These are phyloP conservation scores for Alouatta palliata DNA, from an alignment of 2,113 vertebrate genomes.

Conservation along the genomic window DNA sequence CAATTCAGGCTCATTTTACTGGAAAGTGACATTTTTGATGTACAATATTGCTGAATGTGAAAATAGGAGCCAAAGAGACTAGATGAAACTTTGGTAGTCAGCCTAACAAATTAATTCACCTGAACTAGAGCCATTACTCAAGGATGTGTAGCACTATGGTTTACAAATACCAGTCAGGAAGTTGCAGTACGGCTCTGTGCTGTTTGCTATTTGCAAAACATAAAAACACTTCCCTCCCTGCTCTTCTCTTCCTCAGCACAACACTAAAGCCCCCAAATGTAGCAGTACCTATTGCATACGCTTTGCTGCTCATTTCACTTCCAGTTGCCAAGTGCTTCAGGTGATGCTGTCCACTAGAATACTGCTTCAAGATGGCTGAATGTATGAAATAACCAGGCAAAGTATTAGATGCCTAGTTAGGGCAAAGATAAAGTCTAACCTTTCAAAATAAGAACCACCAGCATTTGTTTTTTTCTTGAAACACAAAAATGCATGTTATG, in stretches of 20 bases:
- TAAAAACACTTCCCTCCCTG: constrained; percentile 60
- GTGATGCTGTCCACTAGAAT: constrained; percentile 69
- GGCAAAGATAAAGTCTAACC: constrained; percentile 76
- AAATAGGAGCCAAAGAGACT: constrained; percentile 79
- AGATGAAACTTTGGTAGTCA: constrained; percentile 85
- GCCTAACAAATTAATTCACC: constrained; percentile 73
- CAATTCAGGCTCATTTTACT: constrained; percentile 76
- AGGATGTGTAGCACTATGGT: background rate
- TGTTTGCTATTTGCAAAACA: constrained; percentile 24
- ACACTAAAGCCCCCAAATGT: background rate
- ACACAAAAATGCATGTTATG: constrained; percentile 58
- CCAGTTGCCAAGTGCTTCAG: constrained; percentile 71
- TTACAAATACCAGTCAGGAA: constrained; percentile 11
- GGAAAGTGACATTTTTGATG: constrained; percentile 78
- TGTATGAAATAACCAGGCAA: background rate
- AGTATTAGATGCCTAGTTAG: background rate
- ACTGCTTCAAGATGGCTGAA: constrained; percentile 38
- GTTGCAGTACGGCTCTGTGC: constrained; percentile 47
- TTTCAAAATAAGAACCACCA: constrained; percentile 77
- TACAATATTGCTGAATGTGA: constrained; percentile 86
- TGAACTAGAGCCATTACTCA: constrained; percentile 57
- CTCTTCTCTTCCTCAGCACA: constrained; percentile 44
- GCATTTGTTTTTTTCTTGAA: constrained; percentile 64
- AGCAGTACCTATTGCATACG: constrained; percentile 45
- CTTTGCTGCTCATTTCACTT: constrained; percentile 68